Base-by-base conservation (phyloP, 2,888 invertebrate genomes). In the Agrotis clavis region DNA sequence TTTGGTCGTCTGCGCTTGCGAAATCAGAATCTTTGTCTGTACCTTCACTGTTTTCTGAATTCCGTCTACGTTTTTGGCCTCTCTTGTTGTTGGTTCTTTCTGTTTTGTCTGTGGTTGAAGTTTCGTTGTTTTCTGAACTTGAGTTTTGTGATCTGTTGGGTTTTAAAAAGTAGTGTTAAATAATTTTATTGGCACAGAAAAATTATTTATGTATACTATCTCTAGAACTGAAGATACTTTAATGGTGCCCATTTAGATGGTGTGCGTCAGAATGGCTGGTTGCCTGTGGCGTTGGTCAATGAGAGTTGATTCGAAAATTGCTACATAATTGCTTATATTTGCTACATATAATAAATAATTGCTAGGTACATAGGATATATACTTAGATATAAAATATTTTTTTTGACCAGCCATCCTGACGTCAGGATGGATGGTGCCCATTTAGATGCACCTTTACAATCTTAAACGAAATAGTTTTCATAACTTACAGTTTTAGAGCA, bases 71-170 rank as follows among this genome's bases (percentile, higher is more conserved):
- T 16, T 66, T 74, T 9, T 45, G 67, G 19, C 51, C 18, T 47
- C 64, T 71, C 0, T n/a, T 70, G 4, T 75, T 30, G 19, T 50
- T 59, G 50, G 18, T 35, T 65, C 56, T n/a, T 47, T 41, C 18
- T 25, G 68, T 7, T 59, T 75, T 71, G 1, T 64, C 66, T 2
- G 63, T 30, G 0, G 77, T n/a, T 54, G 74, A 19, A 53, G 35
- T 19, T 13, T 57, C 7, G 35, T 11, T 7, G 7, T n/a, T n/a
- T 35, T 41, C 72, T 72, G 0, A 71, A 21, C 1, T 72, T 18
- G 30, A 50, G 6, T 50, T 64, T 59, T n/a, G 66, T 5, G 74
- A 57, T 64, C 79, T 79, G 77, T 50, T 16, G 48, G 7, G 18
- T 21, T 25, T 19, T 14, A 65, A 64, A 45, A 30, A 35, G 35